Conservation (phyloP, 2,797 vertebrate species). For the Molossus alvarezi region DNA sequence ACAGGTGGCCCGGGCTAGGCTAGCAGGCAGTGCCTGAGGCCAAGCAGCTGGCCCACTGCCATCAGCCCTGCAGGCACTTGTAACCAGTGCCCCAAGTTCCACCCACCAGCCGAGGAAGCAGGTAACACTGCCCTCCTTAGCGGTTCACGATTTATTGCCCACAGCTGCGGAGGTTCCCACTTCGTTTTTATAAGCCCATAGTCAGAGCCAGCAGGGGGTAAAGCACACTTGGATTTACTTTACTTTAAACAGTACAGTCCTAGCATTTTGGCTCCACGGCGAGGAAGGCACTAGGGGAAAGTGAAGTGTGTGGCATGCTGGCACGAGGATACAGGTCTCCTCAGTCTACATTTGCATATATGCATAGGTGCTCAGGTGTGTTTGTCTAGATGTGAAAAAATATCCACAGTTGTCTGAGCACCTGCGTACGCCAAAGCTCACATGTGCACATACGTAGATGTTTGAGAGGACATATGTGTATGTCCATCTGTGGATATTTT, state of each 20-base stretch:
- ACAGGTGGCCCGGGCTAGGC: slow-evolving; percentile 10
- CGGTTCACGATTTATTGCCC: slow-evolving; percentile 91
- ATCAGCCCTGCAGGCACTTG: slow-evolving; percentile 40
- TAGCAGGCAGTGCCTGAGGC: slow-evolving; percentile 58
- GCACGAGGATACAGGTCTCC: neutral
- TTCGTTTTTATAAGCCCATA: slow-evolving; percentile 92
- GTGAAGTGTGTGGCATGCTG: neutral
- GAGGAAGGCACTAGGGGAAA: slow-evolving; percentile 77
- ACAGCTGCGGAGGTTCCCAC: slow-evolving; percentile 92
- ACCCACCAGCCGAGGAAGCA: slow-evolving; percentile 76
- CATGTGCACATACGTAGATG: neutral
- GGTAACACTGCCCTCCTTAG: slow-evolving; percentile 88
- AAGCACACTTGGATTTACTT: slow-evolving; percentile 92
- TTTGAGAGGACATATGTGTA: neutral
- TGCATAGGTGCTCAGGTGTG: neutral
- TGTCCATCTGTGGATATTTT: slow-evolving; percentile 9
- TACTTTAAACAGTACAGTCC: slow-evolving; percentile 91
- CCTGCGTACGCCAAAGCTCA: neutral
- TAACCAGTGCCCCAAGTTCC: slow-evolving; percentile 24
- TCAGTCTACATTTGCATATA: neutral
- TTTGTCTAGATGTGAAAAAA: neutral
- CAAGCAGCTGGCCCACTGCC: slow-evolving; percentile 49
- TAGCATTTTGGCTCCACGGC: slow-evolving; percentile 91
- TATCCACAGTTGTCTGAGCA: neutral
- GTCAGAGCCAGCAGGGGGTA: slow-evolving; percentile 89